These are phyloP conservation scores for Lithodes maja DNA, from an alignment of 2,888 invertebrate species.

Conservation along the genomic window DNA sequence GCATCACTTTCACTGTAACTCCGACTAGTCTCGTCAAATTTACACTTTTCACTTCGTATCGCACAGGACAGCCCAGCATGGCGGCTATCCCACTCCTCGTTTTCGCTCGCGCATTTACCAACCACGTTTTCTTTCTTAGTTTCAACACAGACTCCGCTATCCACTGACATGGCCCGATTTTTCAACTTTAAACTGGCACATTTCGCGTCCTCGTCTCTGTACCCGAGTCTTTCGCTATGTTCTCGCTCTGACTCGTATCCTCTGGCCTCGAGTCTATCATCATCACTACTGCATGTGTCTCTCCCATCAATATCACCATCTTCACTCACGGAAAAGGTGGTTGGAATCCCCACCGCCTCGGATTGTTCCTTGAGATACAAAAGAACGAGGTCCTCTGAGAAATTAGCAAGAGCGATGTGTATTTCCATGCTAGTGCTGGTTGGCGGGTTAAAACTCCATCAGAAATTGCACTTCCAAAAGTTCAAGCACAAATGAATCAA, in stretches of 20 bases:
- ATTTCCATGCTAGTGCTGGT: constrained; percentile 46
- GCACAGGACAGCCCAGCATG: background rate
- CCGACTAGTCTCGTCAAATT: background rate
- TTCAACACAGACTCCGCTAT: constrained; percentile 66
- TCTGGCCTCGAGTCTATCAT: constrained; percentile 17
- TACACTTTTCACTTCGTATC: background rate
- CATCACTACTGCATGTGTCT: constrained; percentile 40
- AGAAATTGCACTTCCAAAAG: background rate
- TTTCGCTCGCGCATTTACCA: constrained; percentile 22
- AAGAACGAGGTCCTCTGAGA: constrained; percentile 51
- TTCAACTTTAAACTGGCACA: constrained; percentile 33
- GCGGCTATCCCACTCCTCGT: constrained; percentile 31
- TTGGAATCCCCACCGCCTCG: constrained; percentile 49
- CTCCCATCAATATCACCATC: constrained; percentile 30
- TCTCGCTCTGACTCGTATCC: background rate
- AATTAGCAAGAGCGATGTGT: constrained; percentile 46
- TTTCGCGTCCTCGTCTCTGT: background rate
- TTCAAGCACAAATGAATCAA: background rate
- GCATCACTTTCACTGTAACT: background rate
- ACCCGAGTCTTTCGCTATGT: background rate
- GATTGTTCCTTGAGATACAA: constrained; percentile 34
- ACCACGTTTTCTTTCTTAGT: constrained; percentile 35
- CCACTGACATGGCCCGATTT: constrained; percentile 58
- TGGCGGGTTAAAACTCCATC: constrained; percentile 22
- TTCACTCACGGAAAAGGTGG: constrained; percentile 1